phyloP scores from a whole-genome alignment of 2,113 vertebrate genomes.

The Paradisaea rubra region DNA sequence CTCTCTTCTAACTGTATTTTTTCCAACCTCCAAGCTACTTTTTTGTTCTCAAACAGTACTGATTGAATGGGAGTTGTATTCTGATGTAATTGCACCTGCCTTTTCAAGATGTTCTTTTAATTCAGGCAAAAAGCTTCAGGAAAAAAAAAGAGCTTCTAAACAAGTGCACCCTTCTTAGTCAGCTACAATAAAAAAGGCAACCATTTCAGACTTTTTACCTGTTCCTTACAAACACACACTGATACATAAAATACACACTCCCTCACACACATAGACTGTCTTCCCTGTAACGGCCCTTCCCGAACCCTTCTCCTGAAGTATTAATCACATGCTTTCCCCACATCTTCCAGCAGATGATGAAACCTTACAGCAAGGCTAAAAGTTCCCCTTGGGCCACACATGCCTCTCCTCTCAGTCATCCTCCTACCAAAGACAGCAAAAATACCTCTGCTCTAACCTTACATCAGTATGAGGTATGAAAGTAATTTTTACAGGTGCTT shows the following conservation, averaged over 20 bases:
- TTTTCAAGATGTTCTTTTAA: not conserved
- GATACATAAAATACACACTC: not conserved
- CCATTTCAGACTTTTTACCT: not conserved
- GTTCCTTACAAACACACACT: not conserved
- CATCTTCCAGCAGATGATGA: not conserved
- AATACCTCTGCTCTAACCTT: not conserved
- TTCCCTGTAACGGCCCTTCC: not conserved
- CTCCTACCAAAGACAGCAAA: not conserved
- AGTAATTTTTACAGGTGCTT: not conserved
- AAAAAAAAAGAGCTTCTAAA: not conserved
- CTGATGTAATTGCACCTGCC: not conserved
- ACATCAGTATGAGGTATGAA: not conserved
- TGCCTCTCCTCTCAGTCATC: not conserved
- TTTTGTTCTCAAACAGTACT: not conserved
- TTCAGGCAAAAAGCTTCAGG: not conserved
- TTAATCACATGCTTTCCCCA: not conserved
- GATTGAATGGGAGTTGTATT: not conserved
- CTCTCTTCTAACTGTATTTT: not conserved
- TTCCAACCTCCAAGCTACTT: not conserved
- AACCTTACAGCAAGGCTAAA: not conserved
- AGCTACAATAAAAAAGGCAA: not conserved
- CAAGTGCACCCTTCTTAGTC: not conserved
- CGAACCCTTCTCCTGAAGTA: not conserved
- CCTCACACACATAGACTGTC: not conserved
- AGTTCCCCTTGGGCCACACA: not conserved